phyloP scores from a whole-genome alignment of 1,140 invertebrate genomes.

The Drosophila cardini region DNA sequence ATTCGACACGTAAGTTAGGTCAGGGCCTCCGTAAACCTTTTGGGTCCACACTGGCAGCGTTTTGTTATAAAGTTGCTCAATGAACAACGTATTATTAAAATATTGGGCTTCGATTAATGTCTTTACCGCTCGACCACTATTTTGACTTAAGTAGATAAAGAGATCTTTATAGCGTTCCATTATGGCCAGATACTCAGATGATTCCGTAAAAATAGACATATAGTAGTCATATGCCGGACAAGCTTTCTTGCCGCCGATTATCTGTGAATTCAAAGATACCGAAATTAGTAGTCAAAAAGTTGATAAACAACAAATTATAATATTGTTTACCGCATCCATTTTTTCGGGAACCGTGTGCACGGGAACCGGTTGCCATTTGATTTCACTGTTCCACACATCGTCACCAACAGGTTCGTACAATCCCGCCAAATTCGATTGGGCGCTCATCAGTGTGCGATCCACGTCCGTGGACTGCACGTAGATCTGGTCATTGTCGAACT shows the following conservation, averaged over 20 bases:
- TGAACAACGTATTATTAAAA: slow-evolving; percentile 89
- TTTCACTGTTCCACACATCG: slow-evolving; percentile 88
- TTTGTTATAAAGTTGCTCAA: slow-evolving; percentile 89
- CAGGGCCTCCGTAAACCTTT: slow-evolving; percentile 85
- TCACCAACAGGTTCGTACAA: slow-evolving; percentile 88
- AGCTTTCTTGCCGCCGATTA: slow-evolving; percentile 87
- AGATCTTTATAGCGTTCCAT: slow-evolving; percentile 87
- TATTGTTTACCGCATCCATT: slow-evolving; percentile 87
- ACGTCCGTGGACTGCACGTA: slow-evolving; percentile 92
- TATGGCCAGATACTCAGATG: slow-evolving; percentile 86
- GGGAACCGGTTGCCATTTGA: slow-evolving; percentile 96
- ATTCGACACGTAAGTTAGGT: slow-evolving; percentile 85
- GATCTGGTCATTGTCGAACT: slow-evolving; percentile 87
- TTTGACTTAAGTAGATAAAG: slow-evolving; percentile 88
- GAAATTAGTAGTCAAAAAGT: not conserved
- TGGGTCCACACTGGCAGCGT: slow-evolving; percentile 90
- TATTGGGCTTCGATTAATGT: slow-evolving; percentile 86
- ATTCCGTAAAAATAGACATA: slow-evolving; percentile 86
- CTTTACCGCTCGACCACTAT: slow-evolving; percentile 86
- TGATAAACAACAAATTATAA: not conserved
- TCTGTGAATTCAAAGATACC: slow-evolving; percentile 9
- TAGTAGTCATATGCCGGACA: slow-evolving; percentile 89
- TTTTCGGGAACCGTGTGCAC: slow-evolving; percentile 91
- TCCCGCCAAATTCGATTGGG: slow-evolving; percentile 92
- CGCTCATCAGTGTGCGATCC: slow-evolving; percentile 96